These are phyloP conservation scores for Helicoverpa zea DNA, from an alignment of 1,140 invertebrate genomes.

Conservation along the genomic window DNA sequence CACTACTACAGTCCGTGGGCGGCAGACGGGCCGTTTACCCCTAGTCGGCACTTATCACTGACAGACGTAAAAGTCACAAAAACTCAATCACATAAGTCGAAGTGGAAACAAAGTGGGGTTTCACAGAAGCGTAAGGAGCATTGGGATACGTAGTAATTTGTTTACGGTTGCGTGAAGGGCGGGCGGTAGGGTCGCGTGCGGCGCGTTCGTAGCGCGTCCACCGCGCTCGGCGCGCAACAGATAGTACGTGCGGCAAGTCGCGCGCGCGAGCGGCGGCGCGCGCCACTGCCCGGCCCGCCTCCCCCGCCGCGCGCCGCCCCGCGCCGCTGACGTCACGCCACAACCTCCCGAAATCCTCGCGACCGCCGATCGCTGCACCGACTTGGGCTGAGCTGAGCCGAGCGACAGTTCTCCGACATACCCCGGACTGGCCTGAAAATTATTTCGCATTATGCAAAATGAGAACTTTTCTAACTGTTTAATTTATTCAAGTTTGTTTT, in stretches of 20 bases:
- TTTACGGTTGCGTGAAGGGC: slow-evolving; percentile 66
- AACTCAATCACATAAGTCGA: slow-evolving; percentile 52
- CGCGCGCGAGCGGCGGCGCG: slow-evolving; percentile 67
- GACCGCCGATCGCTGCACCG: slow-evolving; percentile 66
- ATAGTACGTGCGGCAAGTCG: slow-evolving; percentile 71
- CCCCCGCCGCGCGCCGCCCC: slow-evolving; percentile 55
- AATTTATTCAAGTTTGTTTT: slow-evolving; percentile 11
- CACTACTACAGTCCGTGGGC: slow-evolving; percentile 73
- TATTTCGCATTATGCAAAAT: slow-evolving; percentile 19
- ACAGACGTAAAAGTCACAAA: slow-evolving; percentile 58
- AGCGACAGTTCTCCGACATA: not conserved
- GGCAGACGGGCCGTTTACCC: slow-evolving; percentile 69
- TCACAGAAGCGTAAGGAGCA: slow-evolving; percentile 47
- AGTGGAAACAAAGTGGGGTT: slow-evolving; percentile 38
- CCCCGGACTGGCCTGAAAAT: slow-evolving; percentile 26
- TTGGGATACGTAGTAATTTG: slow-evolving; percentile 61
- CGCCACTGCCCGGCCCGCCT: slow-evolving; percentile 62
- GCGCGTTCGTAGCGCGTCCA: slow-evolving; percentile 66
- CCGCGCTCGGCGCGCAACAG: slow-evolving; percentile 78
- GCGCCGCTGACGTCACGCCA: slow-evolving; percentile 73
- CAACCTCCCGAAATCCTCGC: slow-evolving; percentile 75
- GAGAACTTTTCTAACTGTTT: not conserved
- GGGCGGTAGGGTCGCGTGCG: slow-evolving; percentile 57
- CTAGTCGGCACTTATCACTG: slow-evolving; percentile 56
- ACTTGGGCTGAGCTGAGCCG: slow-evolving; percentile 53